Percentiles rank a stretch among this genome's conserved stretches.
Evolutionary conservation across 2,113 vertebrate species (phyloP).

Genomic region (Rattus rattus): DNA sequence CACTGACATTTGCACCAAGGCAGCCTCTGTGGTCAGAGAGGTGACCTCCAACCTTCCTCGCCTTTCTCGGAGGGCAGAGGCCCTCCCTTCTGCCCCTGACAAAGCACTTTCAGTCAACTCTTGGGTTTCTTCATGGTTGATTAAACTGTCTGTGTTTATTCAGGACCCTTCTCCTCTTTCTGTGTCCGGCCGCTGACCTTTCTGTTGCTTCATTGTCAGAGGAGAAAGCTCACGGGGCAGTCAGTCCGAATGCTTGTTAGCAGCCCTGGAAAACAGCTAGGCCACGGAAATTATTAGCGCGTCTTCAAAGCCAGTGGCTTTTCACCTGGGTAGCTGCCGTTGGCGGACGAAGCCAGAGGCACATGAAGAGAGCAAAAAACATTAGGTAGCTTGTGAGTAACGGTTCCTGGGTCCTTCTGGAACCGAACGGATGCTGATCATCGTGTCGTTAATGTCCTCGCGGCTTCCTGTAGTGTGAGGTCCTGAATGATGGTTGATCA

Average conservation of each 20-base stretch:
- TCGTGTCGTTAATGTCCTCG: background rate
- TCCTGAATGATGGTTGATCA: background rate
- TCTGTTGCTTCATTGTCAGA: slow-evolving; percentile 30
- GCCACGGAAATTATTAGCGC: background rate
- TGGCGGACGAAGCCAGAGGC: background rate
- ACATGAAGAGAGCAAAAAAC: background rate
- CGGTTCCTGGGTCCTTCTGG: background rate
- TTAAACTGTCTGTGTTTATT: slow-evolving; percentile 79
- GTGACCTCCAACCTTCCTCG: slow-evolving; percentile 58
- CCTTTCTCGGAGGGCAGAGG: slow-evolving; percentile 63
- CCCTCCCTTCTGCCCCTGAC: slow-evolving; percentile 65
- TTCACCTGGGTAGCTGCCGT: background rate
- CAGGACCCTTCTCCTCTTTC: slow-evolving; percentile 72
- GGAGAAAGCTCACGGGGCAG: slow-evolving; percentile 43
- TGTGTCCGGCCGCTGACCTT: slow-evolving; percentile 75
- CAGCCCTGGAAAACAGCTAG: background rate
- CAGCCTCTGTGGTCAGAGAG: background rate
- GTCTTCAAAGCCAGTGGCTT: slow-evolving; percentile 1
- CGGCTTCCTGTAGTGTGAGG: background rate
- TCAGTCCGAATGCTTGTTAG: background rate
- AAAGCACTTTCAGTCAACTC: slow-evolving; percentile 70
- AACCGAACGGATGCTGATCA: fast-evolving
- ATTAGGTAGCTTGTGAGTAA: background rate
- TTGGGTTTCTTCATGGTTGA: slow-evolving; percentile 76
- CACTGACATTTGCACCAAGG: background rate